Conservation (phyloP, 2,888 invertebrate genomes). For the Molanna angustata region DNA sequence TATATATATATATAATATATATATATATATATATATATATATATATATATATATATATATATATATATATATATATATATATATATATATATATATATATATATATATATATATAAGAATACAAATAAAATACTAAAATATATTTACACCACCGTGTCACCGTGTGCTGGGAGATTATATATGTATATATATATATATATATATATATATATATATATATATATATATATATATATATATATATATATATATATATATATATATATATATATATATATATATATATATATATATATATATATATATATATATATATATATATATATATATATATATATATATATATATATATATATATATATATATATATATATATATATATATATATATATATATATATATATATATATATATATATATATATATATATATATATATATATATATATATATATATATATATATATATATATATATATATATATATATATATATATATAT, state of each 20-base stretch:
- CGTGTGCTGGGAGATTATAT: not conserved
- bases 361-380: not conserved
- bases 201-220: not conserved
- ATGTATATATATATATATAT: not conserved
- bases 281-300: not conserved
- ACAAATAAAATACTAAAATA: too few species aligned
- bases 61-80: too few species aligned
- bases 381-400: not conserved
- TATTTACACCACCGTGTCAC: too few species aligned
- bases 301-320: not conserved
- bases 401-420: not conserved
- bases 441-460: not conserved
- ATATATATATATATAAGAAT: too few species aligned
- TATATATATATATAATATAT: too few species aligned
- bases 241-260: not conserved
- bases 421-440: not conserved
- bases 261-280: not conserved
- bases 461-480: not conserved
- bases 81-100: too few species aligned
- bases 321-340: not conserved
- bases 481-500: not conserved
- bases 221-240: not conserved
- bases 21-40: too few species aligned
- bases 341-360: not conserved
- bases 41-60: too few species aligned